Conservation (phyloP, 2,113 vertebrate genomes). For the Amblyopsis rosae region DNA sequence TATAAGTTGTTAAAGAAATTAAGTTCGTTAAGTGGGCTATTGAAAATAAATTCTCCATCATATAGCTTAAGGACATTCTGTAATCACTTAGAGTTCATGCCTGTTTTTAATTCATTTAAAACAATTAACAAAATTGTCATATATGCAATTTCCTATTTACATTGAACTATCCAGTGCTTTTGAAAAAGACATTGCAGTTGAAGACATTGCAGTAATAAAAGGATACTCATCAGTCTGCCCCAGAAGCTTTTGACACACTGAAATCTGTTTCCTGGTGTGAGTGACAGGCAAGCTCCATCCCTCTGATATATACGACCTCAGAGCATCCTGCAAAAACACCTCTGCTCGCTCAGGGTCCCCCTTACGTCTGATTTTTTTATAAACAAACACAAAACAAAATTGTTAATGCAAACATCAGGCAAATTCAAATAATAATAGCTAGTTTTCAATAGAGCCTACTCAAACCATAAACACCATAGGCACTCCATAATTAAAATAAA, state of each 20-base stretch:
- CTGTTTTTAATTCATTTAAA: no score
- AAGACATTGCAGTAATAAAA: conserved; percentile 38
- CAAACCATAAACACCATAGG: no score
- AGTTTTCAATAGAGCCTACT: no score
- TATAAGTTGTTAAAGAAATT: conserved; percentile 80
- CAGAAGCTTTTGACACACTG: conserved; percentile 92
- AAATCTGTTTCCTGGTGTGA: conserved; percentile 92
- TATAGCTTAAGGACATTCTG: no score
- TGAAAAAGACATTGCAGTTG: not conserved
- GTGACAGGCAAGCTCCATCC: conserved; percentile 92
- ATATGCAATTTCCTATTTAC: not conserved
- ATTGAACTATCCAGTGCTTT: not conserved
- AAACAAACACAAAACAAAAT: not conserved
- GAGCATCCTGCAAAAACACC: conserved; percentile 86
- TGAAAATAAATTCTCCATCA: not conserved
- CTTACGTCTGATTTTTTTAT: conserved; percentile 82
- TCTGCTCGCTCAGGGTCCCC: conserved; percentile 89
- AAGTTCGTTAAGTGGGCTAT: not conserved
- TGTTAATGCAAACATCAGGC: not conserved
- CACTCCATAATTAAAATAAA: no score
- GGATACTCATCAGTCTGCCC: conserved; percentile 93
- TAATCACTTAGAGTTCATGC: no score
- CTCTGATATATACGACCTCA: conserved; percentile 90
- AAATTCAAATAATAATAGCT: no score
- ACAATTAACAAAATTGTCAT: no score